Evolutionary conservation across 2,797 vertebrate genomes (phyloP), one percentile per base, ranked within the genome.

Genomic region (Notolepis coatsorum): DNA sequence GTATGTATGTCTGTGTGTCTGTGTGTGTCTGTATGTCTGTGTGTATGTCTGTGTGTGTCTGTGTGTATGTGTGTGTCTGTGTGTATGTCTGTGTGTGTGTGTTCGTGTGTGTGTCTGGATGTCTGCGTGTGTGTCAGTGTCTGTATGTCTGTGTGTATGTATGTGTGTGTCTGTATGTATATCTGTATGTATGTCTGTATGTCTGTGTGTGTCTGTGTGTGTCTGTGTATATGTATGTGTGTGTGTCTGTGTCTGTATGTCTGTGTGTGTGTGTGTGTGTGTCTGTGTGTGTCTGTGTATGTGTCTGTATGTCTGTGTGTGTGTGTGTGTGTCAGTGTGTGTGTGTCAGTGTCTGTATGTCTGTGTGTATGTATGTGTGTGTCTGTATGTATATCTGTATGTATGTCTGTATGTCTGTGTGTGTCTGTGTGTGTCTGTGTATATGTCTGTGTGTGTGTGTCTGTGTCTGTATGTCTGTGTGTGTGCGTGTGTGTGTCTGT

Each of bases 11-110:
- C 25, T 2, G 23, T 41, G 60, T 6, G 25, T 71, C 65, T 93
- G 91, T 48, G 91, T 84, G 10, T 88, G 88, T 65, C 96, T 91
- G 73, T 93, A n/a, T n/a, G n/a, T n/a, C n/a, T n/a, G 2, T 6
- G 17, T 9, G 3, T 18, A 3, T 7, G 2, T 13, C 17, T 18
- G 5, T 43, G 52, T n/a, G 15, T 15, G 24, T 38, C 31, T 49
- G 31, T 27, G 13, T n/a, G n/a, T n/a, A n/a, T n/a, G n/a, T 20
- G 18, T 23, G 10, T 24, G 33, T 21, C 4, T 57, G 39, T 39
- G 42, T 28, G 20, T 47, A n/a, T n/a, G n/a, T n/a, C 2, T 41
- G 38, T 41, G 38, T 41, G 38, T 41, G 38, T 41, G 27, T 56
- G 24, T 43, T 27, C 27, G 27, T 5, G 7, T 48, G 15, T 23